A percentile compares a stretch with the other conserved stretches of the same genome.
These are phyloP conservation scores for Empis stercorea DNA, from an alignment of 2,888 invertebrate genomes.

Conservation along the genomic window DNA sequence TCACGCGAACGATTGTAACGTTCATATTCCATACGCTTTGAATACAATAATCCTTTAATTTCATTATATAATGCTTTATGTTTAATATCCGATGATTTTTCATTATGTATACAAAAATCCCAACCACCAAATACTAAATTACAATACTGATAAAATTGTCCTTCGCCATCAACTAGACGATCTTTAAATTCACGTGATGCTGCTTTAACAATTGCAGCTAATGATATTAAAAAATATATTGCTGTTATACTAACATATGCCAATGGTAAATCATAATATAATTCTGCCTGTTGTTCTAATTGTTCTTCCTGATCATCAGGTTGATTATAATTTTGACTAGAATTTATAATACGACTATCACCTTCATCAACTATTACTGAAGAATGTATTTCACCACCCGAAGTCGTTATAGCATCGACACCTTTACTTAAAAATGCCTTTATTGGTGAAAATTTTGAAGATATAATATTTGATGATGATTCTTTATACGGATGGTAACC, in stretches of 20 bases:
- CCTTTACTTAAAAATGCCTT: background rate
- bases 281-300: constrained; percentile 12
- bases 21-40: constrained; percentile 58
- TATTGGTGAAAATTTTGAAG: no score
- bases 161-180: constrained; percentile 60
- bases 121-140: constrained; percentile 76
- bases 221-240: constrained; percentile 48
- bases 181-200: constrained; percentile 66
- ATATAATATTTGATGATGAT: no score
- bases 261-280: constrained; percentile 61
- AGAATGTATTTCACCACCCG: background rate
- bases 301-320: no score
- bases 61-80: constrained; percentile 66
- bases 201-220: constrained; percentile 57
- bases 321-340: constrained; percentile 5
- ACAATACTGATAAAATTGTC: constrained; percentile 70
- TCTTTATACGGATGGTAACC: constrained; percentile 21
- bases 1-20: constrained; percentile 53
- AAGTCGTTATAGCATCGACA: background rate
- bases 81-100: constrained; percentile 63
- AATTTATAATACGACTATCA: background rate
- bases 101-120: constrained; percentile 78
- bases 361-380: background rate
- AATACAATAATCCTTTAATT: constrained; percentile 55
- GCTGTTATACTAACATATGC: constrained; percentile 58